These are phyloP conservation scores for Pelusios castaneus DNA, from an alignment of 2,113 vertebrate species.

Conservation along the genomic window DNA sequence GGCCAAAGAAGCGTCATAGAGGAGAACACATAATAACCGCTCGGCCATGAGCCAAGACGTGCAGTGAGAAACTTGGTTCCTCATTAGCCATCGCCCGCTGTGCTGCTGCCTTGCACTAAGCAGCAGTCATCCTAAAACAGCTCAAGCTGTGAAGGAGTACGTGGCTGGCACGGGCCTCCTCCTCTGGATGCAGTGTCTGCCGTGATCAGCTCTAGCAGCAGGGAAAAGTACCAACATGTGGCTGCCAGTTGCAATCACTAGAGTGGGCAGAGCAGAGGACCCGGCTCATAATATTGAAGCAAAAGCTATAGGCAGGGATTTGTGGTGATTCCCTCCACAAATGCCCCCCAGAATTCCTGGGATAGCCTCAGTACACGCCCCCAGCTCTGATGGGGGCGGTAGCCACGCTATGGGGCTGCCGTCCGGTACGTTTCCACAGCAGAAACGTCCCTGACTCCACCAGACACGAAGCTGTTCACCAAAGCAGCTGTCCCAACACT, in stretches of 20 bases:
- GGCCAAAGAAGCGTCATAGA: background rate
- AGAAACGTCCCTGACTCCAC: background rate
- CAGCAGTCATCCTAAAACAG: background rate
- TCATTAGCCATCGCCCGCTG: background rate
- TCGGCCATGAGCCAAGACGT: background rate
- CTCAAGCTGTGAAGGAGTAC: background rate
- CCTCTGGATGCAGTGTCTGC: background rate
- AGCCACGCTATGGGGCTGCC: background rate
- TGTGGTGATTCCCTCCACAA: background rate
- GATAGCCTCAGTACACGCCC: background rate
- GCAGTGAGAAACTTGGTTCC: background rate
- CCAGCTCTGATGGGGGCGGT: background rate
- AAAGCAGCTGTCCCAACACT: accelerated
- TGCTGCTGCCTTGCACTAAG: background rate
- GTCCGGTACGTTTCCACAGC: background rate
- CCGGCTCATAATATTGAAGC: background rate
- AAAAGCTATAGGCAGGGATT: background rate
- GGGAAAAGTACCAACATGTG: background rate
- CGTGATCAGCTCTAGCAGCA: background rate
- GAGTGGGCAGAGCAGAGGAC: background rate
- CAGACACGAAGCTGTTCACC: background rate
- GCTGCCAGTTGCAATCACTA: background rate
- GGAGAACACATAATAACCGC: background rate
- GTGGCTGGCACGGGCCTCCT: background rate
- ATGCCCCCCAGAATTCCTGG: background rate